A percentile compares a stretch with the other conserved stretches of the same genome.
Evolutionary conservation across 2,888 invertebrate genomes (phyloP).

Genomic region (Kuschelorhynchus macadamiae): DNA sequence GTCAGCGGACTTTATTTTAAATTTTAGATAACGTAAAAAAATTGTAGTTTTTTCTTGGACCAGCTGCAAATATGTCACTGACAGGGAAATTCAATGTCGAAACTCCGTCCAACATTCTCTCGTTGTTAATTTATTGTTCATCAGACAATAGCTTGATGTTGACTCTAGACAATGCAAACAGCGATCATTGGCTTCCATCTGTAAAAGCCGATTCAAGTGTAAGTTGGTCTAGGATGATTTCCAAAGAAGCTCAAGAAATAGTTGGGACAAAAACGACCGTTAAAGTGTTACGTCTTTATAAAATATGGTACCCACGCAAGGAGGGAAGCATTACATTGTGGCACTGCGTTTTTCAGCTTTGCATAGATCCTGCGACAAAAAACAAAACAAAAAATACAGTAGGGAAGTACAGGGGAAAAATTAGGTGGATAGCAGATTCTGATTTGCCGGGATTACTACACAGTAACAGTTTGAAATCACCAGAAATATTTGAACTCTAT

Average conservation of each 20-base stretch:
- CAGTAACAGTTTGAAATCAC: slow-evolving; percentile 58
- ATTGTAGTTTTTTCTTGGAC: too few relatives aligned
- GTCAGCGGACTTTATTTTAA: too few relatives aligned
- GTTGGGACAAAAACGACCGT: slow-evolving; percentile 45
- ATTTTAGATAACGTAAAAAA: too few relatives aligned
- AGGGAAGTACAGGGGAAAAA: slow-evolving; percentile 62
- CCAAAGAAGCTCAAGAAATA: slow-evolving; percentile 61
- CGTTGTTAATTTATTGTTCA: slow-evolving; percentile 58
- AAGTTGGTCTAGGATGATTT: slow-evolving; percentile 56
- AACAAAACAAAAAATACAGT: slow-evolving; percentile 2
- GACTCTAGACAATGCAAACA: slow-evolving; percentile 56
- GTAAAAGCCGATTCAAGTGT: slow-evolving; percentile 54
- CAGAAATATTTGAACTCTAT: slow-evolving; percentile 61
- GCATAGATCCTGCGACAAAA: slow-evolving; percentile 38
- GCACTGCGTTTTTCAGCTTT: slow-evolving; percentile 60
- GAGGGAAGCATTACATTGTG: slow-evolving; percentile 51
- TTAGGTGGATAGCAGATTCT: slow-evolving; percentile 60
- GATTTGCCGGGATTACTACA: slow-evolving; percentile 58
- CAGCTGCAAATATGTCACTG: neutral
- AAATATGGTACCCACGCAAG: slow-evolving; percentile 59
- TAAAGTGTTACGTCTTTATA: slow-evolving; percentile 58
- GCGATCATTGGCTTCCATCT: slow-evolving; percentile 63
- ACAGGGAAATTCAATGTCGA: neutral
- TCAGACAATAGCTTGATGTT: slow-evolving; percentile 61
- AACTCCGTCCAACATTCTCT: slow-evolving; percentile 58